phyloP scores from a whole-genome alignment of 2,113 vertebrate genomes.

The Tragelaphus imberbis region DNA sequence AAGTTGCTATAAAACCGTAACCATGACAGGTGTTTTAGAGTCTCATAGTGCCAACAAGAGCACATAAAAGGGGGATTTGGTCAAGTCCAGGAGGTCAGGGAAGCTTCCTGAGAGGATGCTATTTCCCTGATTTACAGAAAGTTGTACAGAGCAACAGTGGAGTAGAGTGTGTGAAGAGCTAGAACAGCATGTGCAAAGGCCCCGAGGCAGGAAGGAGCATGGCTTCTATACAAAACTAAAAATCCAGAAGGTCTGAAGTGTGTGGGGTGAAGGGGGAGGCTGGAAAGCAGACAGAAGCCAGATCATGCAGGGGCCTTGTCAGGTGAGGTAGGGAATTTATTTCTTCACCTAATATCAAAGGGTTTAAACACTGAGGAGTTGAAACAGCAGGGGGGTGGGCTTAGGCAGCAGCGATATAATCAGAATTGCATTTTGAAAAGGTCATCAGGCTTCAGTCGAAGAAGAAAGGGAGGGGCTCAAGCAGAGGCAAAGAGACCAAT shows the following conservation, averaged over 20 bases:
- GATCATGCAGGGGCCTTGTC: not conserved
- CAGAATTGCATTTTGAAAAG: constrained; percentile 60
- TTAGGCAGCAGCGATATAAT: not conserved
- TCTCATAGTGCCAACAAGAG: not conserved
- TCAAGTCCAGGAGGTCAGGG: not conserved
- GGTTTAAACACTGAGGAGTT: constrained; percentile 4
- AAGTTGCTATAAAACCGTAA: not conserved
- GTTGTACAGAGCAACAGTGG: not conserved
- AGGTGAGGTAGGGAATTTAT: not conserved
- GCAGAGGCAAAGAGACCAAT: not conserved
- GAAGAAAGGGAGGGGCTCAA: not conserved
- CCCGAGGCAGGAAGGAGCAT: not conserved
- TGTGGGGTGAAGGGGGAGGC: not conserved
- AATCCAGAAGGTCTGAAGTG: not conserved
- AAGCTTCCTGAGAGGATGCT: not conserved
- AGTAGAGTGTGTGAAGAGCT: not conserved
- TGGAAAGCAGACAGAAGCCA: not conserved
- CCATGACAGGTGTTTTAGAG: not conserved
- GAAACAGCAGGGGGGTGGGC: not conserved
- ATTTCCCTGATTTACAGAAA: constrained; percentile 14
- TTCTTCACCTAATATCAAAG: constrained; percentile 33
- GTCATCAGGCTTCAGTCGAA: constrained; percentile 12
- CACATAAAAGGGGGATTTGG: not conserved
- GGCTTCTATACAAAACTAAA: not conserved
- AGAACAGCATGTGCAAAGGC: not conserved